Percentiles rank a stretch among this genome's conserved stretches.
These are phyloP conservation scores for Holacanthella duospinosa DNA, from an alignment of 2,888 invertebrate genomes.

Conservation along the genomic window DNA sequence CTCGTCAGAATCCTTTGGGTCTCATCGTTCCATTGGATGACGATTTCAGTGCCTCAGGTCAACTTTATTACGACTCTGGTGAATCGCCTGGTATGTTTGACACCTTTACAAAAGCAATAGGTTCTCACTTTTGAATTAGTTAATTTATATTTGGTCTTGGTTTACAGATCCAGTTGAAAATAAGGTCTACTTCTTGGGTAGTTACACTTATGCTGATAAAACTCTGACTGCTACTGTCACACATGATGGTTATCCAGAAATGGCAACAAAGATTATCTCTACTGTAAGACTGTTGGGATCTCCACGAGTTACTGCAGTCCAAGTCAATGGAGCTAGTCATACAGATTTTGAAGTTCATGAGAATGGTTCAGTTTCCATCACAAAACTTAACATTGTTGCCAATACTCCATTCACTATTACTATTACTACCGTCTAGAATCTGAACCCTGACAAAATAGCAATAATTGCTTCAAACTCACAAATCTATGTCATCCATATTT, in stretches of 20 bases:
- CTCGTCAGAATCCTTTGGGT: conserved; percentile 53
- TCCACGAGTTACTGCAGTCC: conserved; percentile 13
- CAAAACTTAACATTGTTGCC: conserved; percentile 17
- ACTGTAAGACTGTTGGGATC: conserved; percentile 29
- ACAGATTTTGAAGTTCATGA: conserved; percentile 14
- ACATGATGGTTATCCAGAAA: conserved; percentile 24
- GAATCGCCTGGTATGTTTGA: conserved; percentile 61
- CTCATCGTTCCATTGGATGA: conserved; percentile 53
- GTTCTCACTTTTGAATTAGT: background rate
- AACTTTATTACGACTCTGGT: conserved; percentile 71
- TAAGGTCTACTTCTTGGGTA: conserved; percentile 26
- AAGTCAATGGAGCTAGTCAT: conserved; percentile 23
- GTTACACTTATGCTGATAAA: conserved; percentile 12
- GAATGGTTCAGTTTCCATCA: conserved; percentile 27
- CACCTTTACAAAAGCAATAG: background rate
- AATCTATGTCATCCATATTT: too few relatives aligned
- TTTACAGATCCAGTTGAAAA: conserved; percentile 25
- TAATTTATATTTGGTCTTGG: too few relatives aligned
- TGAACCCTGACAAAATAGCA: too few relatives aligned
- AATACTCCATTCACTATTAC: conserved; percentile 13
- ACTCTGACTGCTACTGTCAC: conserved; percentile 13
- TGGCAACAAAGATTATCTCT: conserved; percentile 15
- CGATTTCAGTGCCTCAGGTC: conserved; percentile 48
- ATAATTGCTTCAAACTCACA: too few relatives aligned
- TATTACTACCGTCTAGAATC: background rate